These are phyloP conservation scores for Trachelus troglodyta DNA, from an alignment of 2,888 invertebrate species.

Conservation along the genomic window DNA sequence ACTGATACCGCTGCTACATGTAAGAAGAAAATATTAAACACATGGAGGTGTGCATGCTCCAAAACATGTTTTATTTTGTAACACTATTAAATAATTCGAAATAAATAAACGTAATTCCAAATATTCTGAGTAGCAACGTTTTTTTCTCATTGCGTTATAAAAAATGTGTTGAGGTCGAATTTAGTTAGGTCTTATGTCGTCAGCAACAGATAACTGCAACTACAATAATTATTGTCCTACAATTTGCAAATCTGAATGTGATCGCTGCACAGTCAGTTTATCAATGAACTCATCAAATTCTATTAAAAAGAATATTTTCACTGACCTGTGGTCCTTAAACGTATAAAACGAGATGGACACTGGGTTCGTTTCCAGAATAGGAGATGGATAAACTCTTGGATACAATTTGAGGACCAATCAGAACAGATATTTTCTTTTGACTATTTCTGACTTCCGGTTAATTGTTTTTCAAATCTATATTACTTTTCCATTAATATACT, in stretches of 20 bases:
- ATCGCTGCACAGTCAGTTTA: background rate
- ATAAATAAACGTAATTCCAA: slow-evolving; percentile 54
- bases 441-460: background rate
- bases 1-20: slow-evolving; percentile 36
- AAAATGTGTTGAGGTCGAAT: background rate
- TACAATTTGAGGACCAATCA: background rate
- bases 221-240: background rate
- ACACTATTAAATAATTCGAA: slow-evolving; percentile 52
- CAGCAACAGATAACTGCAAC: background rate
- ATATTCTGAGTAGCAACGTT: slow-evolving; percentile 6
- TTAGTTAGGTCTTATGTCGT: background rate
- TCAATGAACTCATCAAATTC: background rate
- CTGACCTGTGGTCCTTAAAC: background rate
- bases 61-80: slow-evolving; percentile 54
- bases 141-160: background rate
- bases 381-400: background rate
- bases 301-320: background rate
- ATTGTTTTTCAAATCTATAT: background rate
- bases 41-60: slow-evolving; percentile 29
- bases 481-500: background rate
- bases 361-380: background rate
- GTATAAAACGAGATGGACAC: background rate
- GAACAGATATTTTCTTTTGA: background rate
- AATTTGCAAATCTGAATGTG: background rate
- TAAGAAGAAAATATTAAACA: slow-evolving; percentile 33